Evolutionary conservation across 2,888 invertebrate species (phyloP).

Genomic region (Cylindroiulus punctatus): DNA sequence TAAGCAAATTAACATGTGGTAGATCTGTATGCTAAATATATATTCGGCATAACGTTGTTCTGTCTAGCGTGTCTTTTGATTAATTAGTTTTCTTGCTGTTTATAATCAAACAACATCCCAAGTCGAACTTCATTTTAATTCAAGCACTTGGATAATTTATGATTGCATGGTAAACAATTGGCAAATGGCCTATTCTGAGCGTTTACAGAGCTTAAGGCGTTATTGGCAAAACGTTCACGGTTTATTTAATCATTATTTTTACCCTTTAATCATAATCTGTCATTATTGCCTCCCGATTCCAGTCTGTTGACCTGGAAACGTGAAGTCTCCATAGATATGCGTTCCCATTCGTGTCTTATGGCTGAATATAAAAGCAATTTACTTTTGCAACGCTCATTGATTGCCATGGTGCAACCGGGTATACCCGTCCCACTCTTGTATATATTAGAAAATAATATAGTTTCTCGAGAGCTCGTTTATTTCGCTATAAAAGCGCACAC

Average conservation of each 20-base stretch:
- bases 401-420: not conserved
- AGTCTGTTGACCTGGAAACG: slow-evolving; percentile 15
- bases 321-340: not conserved
- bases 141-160: not conserved
- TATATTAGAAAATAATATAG: slow-evolving; percentile 23
- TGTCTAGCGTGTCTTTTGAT: not conserved
- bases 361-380: slow-evolving; percentile 17
- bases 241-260: slow-evolving; percentile 34
- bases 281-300: slow-evolving; percentile 22
- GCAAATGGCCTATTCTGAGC: not conserved
- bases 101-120: not conserved
- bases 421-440: not conserved
- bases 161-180: not conserved
- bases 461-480: slow-evolving; percentile 15
- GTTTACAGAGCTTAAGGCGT: not conserved
- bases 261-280: slow-evolving; percentile 30
- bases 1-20: too few relatives aligned
- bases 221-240: not conserved
- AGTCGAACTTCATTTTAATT: not conserved
- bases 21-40: not conserved
- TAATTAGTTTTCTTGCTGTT: not conserved
- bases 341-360: not conserved
- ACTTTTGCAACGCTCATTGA: slow-evolving; percentile 6
- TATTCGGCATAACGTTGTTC: too few relatives aligned
- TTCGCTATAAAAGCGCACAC: not conserved